Conservation (phyloP, 1,140 invertebrate genomes). For the Drosophila busckii region DNA sequence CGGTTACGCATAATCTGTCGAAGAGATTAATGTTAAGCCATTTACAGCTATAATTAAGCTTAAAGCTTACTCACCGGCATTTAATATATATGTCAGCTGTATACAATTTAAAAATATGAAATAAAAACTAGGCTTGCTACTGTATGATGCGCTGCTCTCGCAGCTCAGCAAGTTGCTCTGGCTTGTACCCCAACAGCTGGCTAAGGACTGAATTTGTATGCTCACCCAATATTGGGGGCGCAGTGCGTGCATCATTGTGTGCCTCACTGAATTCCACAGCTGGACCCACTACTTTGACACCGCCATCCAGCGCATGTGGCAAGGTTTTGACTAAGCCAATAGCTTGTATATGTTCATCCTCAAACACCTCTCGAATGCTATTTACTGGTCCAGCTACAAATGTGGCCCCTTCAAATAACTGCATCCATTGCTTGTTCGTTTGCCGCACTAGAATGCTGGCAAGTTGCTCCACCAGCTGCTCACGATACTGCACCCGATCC, state of each 20-base stretch:
- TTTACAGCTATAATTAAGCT: background rate
- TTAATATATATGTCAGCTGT: background rate
- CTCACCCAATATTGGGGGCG: conserved; percentile 93
- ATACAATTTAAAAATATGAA: background rate
- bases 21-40: background rate
- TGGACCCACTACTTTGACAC: conserved; percentile 90
- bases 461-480: conserved; percentile 84
- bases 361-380: conserved; percentile 90
- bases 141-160: conserved; percentile 49
- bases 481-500: conserved; percentile 87
- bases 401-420: conserved; percentile 84
- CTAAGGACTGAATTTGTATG: conserved; percentile 90
- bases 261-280: conserved; percentile 89
- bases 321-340: conserved; percentile 89
- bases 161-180: conserved; percentile 29
- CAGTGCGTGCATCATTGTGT: conserved; percentile 83
- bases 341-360: conserved; percentile 90
- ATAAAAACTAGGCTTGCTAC: conserved; percentile 1
- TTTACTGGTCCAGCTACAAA: conserved; percentile 96
- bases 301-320: conserved; percentile 85
- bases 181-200: conserved; percentile 84
- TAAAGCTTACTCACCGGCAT: conserved; percentile 30
- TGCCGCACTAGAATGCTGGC: conserved; percentile 83
- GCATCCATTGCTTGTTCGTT: conserved; percentile 88
- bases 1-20: no score